A percentile compares a stretch with the other conserved stretches of the same genome.
Conservation (phyloP, 2,888 invertebrate genomes). For the Spisula subtruncata region DNA sequence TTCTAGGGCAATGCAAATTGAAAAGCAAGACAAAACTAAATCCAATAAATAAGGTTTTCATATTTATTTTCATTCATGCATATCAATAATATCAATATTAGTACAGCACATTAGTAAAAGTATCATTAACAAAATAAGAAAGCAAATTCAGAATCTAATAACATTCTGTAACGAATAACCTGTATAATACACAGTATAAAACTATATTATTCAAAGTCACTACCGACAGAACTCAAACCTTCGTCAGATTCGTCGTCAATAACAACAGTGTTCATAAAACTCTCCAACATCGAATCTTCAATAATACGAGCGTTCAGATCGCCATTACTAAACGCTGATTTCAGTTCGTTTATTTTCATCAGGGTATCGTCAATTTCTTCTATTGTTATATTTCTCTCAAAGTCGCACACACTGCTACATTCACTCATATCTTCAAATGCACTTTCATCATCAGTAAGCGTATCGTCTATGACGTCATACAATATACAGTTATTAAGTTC, state of each 20-base stretch:
- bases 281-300: constrained; percentile 39
- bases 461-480: neutral
- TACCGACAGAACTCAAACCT: constrained; percentile 7
- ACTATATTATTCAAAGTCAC: neutral
- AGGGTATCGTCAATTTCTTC: neutral
- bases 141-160: no score
- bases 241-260: constrained; percentile 19
- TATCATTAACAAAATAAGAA: no score
- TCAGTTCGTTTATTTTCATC: constrained; percentile 14
- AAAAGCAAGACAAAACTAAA: no score
- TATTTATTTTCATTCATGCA: no score
- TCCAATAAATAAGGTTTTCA: no score
- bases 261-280: constrained; percentile 52
- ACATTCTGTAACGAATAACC: neutral
- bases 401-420: constrained; percentile 45
- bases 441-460: constrained; percentile 29
- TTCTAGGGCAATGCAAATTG: no score
- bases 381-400: constrained; percentile 50
- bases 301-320: constrained; percentile 16
- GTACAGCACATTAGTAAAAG: no score
- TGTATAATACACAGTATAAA: no score
- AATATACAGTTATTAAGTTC: constrained; percentile 27
- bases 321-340: constrained; percentile 37
- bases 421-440: constrained; percentile 52
- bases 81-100: no score